Base-by-base conservation (phyloP, 2,113 vertebrate genomes). In the Misgurnus anguillicaudatus region DNA sequence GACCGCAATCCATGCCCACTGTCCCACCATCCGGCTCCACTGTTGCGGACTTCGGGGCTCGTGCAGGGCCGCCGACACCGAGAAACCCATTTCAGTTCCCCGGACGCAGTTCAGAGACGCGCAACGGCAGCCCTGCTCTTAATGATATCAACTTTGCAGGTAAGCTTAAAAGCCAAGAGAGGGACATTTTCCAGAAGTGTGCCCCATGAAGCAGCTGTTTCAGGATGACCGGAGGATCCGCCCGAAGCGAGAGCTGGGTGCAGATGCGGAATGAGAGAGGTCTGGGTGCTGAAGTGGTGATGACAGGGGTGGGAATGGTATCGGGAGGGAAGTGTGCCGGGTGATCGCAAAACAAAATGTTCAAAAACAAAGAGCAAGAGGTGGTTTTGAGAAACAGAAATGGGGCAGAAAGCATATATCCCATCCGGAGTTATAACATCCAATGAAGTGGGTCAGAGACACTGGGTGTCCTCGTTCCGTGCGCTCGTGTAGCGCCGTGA, bases 1-100 rank as follows among this genome's bases (percentile, higher is more conserved):
- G 38, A 91, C 81, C n/a, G 92, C 89, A 89, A 93, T 87, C 88
- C 92, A 77, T 81, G 93, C 84, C 91, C 91, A 92, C 73, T 91
- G 88, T 76, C 90, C 90, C 82, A 86, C 87, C 48, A 89, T 82
- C 81, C 88, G 89, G 87, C 86, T 85, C 90, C 93, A 89, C 85
- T 81, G 91, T 75, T 85, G 86, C 86, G 73, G 89, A 78, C 90
- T 88, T 55, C 88, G 83, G 85, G 85, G 89, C 89, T 91, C 87
- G 67, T 69, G 74, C 45, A 73, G 69, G 84, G 86, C 85, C 66
- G 86, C 88, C 83, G 86, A 87, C 85, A 83, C 88, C 63, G 83
- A 85, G 77, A 78, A 82, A 89, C 86, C 90, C 92, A 93, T 88
- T 83, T 93, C 90, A 93, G 84, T 90, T 89, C 82, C 86, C 87